Conservation (phyloP, 2,113 vertebrate species). For the Microcebus griseorufus region DNA sequence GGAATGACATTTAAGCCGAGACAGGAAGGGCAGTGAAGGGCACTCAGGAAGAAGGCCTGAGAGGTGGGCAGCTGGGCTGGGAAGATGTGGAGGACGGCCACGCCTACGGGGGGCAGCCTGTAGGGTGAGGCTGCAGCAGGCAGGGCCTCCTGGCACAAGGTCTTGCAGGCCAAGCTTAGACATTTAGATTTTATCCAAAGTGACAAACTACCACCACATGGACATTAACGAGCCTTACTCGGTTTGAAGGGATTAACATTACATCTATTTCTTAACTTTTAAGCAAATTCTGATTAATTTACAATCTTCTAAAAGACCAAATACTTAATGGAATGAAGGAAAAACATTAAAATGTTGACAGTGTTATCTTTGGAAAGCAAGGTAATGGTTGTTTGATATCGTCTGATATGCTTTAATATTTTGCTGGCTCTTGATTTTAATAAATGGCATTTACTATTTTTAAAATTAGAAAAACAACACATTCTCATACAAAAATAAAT, state of each 20-base stretch:
- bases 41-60: background rate
- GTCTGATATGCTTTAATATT: background rate
- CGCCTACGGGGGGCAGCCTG: too few relatives aligned
- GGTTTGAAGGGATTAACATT: background rate
- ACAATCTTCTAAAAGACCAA: background rate
- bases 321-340: background rate
- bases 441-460: background rate
- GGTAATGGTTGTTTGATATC: background rate
- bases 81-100: background rate
- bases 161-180: background rate
- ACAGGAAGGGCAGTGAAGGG: background rate
- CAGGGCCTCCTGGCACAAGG: rapidly evolving
- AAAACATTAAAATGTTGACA: background rate
- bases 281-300: slow-evolving; percentile 34
- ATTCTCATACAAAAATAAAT: slow-evolving; percentile 23
- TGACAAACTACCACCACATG: background rate
- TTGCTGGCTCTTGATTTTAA: background rate
- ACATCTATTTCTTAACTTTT: background rate
- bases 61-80: background rate
- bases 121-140: background rate
- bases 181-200: background rate
- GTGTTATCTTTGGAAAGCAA: background rate
- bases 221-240: background rate
- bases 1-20: background rate
- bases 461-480: background rate